Conservation (phyloP, 2,113 vertebrate species). For the Orientallactaga bullata region DNA sequence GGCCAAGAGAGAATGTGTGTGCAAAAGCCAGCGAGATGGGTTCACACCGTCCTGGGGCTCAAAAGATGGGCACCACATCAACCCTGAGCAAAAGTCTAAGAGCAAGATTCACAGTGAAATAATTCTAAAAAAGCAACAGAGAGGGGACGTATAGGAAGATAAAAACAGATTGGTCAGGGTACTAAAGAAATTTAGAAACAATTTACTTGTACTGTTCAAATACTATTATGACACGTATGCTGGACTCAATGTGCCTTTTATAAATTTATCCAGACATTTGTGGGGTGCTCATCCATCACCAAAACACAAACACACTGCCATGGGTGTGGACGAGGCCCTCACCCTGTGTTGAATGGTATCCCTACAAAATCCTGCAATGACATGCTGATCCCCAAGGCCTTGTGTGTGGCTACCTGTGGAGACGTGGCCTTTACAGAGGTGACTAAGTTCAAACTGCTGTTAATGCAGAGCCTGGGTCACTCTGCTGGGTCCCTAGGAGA, state of each 20-base stretch:
- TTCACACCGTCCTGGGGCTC: background rate
- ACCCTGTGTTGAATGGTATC: fast-evolving
- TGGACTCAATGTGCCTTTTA: fast-evolving
- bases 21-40: background rate
- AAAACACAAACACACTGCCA: fast-evolving
- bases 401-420: fast-evolving
- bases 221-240: fast-evolving
- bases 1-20: conserved; percentile 59
- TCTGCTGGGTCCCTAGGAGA: fast-evolving
- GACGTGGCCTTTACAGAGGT: background rate
- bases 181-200: background rate
- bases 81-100: background rate
- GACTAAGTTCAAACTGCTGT: fast-evolving
- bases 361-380: fast-evolving
- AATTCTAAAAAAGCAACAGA: background rate
- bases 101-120: background rate
- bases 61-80: background rate
- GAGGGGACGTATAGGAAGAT: background rate
- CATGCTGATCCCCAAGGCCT: fast-evolving
- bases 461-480: fast-evolving
- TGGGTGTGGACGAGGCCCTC: fast-evolving
- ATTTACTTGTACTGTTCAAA: background rate
- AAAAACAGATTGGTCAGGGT: background rate
- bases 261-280: fast-evolving
- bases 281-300: fast-evolving